Evolutionary conservation across 2,113 vertebrate genomes (phyloP), one percentile per base, ranked within the genome.

Genomic region (Labrus mixtus): DNA sequence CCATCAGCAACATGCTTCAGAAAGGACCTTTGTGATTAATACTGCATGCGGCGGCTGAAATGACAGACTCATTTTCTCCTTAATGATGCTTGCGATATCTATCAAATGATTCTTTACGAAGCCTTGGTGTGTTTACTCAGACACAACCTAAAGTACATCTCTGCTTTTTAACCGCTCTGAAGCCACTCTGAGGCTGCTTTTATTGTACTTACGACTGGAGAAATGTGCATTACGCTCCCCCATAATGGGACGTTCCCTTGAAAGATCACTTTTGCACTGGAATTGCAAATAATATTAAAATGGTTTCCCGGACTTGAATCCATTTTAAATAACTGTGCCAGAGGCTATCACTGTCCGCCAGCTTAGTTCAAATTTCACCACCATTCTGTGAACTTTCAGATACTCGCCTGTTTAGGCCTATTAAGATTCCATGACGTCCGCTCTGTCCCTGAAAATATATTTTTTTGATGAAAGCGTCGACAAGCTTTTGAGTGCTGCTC

Each of bases 31-130:
- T 95, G 95, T 95, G 92, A 97, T 97, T 97, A 96, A 97, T 96
- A 96, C 93, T 95, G 93, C 93, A 96, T 94, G 95, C 93, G 89
- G 87, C 88, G 84, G 86, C 93, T 94, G 93, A 95, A 96, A 96
- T 93, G 95, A 96, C 95, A 95, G 95, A 94, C 94, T 96, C 93
- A 89, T 97, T 96, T 94, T 90, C 91, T 91, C 94, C 94, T 95
- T 96, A 97, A 97, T 96, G 95, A 95, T 82, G 94, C 95, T 93
- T 95, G 94, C 95, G 90, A 93, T 95, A 95, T 95, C 93, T 94
- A 96, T 96, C 95, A 96, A 95, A 94, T 81, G 90, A 85, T 92
- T 93, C 93, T 95, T 95, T 94, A 95, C 92, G 94, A 93, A 94
- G 93, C 92, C 73, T 93, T 87, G 82, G 90, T 91, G 87, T 93